These are phyloP conservation scores for Labrus mixtus DNA, from an alignment of 2,113 vertebrate genomes.

Conservation along the genomic window DNA sequence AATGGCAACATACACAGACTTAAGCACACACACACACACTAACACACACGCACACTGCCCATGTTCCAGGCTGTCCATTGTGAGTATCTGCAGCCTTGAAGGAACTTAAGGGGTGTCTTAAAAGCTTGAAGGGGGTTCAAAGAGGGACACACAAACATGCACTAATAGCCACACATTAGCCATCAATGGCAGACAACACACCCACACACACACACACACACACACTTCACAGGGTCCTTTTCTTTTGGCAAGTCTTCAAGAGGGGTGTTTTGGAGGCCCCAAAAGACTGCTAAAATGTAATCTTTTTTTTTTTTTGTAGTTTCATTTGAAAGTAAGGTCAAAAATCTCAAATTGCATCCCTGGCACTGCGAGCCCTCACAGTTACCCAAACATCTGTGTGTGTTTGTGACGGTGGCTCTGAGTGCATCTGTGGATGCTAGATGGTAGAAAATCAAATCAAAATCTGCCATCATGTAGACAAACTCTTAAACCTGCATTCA, in stretches of 20 bases:
- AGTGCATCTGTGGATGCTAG: background rate
- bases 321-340: constrained; percentile 27
- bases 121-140: constrained; percentile 83
- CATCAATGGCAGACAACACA: constrained; percentile 42
- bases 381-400: background rate
- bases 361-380: background rate
- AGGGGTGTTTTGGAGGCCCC: constrained; percentile 10
- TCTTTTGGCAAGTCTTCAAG: constrained; percentile 53
- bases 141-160: constrained; percentile 69
- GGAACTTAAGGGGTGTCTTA: constrained; percentile 82
- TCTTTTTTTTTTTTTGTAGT: constrained; percentile 9
- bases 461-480: too few relatives aligned
- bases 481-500: too few relatives aligned
- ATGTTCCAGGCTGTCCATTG: constrained; percentile 73
- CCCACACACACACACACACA: constrained; percentile 43
- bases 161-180: constrained; percentile 78
- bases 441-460: background rate
- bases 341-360: constrained; percentile 32
- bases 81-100: constrained; percentile 82
- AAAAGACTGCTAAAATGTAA: constrained; percentile 23
- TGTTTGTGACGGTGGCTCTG: background rate
- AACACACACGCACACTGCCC: constrained; percentile 41
- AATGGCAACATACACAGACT: constrained; percentile 31
- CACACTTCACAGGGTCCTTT: constrained; percentile 55
- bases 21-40: constrained; percentile 22